phyloP scores from a whole-genome alignment of 2,888 invertebrate genomes.

The Amphipoea lucens region DNA sequence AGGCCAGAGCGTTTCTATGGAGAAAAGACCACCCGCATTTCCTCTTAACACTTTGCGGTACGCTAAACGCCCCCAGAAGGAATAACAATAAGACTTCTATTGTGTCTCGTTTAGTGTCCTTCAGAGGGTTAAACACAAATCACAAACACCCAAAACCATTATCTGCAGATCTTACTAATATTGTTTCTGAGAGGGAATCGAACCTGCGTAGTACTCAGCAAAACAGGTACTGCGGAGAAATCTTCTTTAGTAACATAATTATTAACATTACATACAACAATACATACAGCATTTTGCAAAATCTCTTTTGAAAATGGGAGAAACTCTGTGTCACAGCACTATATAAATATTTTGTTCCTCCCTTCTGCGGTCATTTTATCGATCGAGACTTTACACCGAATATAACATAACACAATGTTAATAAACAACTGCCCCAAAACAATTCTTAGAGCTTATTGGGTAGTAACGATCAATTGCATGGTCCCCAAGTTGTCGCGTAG shows the following conservation, averaged over 20 bases:
- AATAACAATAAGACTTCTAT: no score
- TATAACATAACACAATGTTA: constrained; percentile 1
- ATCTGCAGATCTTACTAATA: not conserved
- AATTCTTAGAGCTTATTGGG: constrained; percentile 67
- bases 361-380: not conserved
- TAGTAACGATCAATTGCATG: constrained; percentile 74
- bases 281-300: not conserved
- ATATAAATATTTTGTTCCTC: not conserved
- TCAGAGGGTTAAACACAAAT: not conserved
- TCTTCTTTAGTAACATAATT: not conserved
- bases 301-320: not conserved
- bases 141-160: not conserved
- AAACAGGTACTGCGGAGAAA: not conserved
- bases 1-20: no score
- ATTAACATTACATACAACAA: not conserved
- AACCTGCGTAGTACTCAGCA: not conserved
- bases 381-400: not conserved
- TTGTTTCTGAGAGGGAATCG: not conserved
- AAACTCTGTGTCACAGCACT: not conserved
- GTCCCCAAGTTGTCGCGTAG: constrained; percentile 74
- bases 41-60: no score
- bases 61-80: no score
- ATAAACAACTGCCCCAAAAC: constrained; percentile 52
- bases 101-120: no score
- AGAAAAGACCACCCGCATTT: no score